Evolutionary conservation across 2,888 invertebrate species (phyloP), one percentile per base, ranked within the genome.

Genomic region (Caenorhabditis afra): DNA sequence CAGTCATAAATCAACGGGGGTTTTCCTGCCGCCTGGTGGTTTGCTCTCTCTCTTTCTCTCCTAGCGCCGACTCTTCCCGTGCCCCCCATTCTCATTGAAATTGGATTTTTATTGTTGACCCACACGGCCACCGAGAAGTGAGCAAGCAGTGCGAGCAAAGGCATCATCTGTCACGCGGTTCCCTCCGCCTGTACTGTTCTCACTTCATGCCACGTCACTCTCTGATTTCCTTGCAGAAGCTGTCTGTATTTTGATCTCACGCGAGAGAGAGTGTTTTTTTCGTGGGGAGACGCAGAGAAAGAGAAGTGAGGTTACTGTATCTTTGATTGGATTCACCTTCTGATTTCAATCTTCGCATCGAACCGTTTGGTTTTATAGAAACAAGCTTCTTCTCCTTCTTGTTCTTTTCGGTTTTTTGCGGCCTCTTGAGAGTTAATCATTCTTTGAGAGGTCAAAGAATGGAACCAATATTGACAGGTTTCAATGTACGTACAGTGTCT

Each of bases 361-460:
- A 29, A 29, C 7, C 7, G 7, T 29, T 29, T 29, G 3, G 29
- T 29, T 29, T 29, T 3, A 29, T 29, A 5, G 29, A 29, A 29
- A 29, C 4, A 29, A 29, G 29, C 29, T 29, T 29, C 29, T 29
- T 7, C 29, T 29, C 7, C 7, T 29, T 29, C 29, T 65, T 35
- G 41, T 52, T 16, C 22, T 22, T 23, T 18, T 16, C 39, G 8
- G 3, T 7, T 62, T 47, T 20, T 18, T 45, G 2, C 41, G 14
- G 14, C 12, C 41, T 41, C 41, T 41, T 41, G 41, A 41, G 41
- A 11, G 11, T 4, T 37, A 41, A 35, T 58, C 67, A 55, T 58
- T 57, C 45, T 59, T 39, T 58, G 29, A 58, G 53, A 65, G 58
- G 44, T 67, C 67, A 67, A 67, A 58, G 68, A 68, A 53, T 61